Evolutionary conservation across 2,888 invertebrate genomes (phyloP), one percentile per base, ranked within the genome.

Genomic region (Harmothoe impar): DNA sequence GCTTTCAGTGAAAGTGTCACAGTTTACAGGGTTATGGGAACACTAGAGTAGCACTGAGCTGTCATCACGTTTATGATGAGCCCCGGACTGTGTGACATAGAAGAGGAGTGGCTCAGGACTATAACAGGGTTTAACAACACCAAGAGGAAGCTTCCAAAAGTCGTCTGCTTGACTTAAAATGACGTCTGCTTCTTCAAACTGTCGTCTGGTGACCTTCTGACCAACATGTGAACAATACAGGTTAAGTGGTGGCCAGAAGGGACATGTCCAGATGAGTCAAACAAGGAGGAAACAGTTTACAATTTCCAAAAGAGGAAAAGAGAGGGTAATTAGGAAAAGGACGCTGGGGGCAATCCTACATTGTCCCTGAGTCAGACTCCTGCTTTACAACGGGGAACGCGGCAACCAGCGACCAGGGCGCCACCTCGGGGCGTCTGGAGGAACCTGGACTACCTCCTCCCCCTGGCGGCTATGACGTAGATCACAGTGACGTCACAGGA

Each of bases 401-500:
- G 29, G 72, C 72, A 12, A 62, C 62, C 62, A 43, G 43, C 62
- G 72, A 25, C 25, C 29, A 72, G 72, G 72, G 72, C 72, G 62
- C 62, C 62, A 20, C 62, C 62, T 62, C 62, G 25, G 29, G 72
- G 72, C 72, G 72, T 25, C 5, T 15, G 29, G 72, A 25, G 29
- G 72, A 25, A 15, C 23, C 20, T n/a, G 62, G 7, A 20, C 62
- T 20, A n/a, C 20, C 23, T 62, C 62, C 72, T 25, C 62, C 62
- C 62, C 72, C 72, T 31, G 72, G 31, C 17, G 72, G 29, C 72
- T 3, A 5, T n/a, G 31, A 72, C 72, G 29, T n/a, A 29, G 29
- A 29, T 15, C 15, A 5, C 68, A n/a, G n/a, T n/a, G 68, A 68
- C 68, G 68, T 68, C 68, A 68, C 68, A 12, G 29, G 0, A 5